Evolutionary conservation across 2,888 invertebrate genomes (phyloP), one percentile per base, ranked within the genome.

Genomic region (Deroplatys truncata): DNA sequence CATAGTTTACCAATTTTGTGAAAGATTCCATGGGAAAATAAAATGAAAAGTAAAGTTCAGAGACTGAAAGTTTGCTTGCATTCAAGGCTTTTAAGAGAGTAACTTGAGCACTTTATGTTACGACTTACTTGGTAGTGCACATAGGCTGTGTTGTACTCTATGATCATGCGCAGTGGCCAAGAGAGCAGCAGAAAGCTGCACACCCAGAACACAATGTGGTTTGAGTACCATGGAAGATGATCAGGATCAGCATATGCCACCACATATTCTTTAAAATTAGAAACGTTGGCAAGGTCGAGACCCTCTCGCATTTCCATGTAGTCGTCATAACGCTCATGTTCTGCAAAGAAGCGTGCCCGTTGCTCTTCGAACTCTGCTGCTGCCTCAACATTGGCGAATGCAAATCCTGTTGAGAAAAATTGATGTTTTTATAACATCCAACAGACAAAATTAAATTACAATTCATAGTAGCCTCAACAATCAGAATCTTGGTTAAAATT

Each of bases 251-350:
- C 93, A 91, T 94, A 94, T 9, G 94, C 94, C 20, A 94, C 94
- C 94, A 95, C 94, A 91, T 94, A 94, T 92, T 95, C 95, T 91
- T 94, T 94, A 92, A 95, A 95, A 9, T 94, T 94, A 91, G 94
- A 94, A 91, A 96, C 95, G 92, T 96, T 96, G 25, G 96, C 95
- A 29, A 97, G 94, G 92, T 97, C 97, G 91, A 97, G 94, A 0
- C 97, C 97, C 92, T 97, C 97, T 2, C 96, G 94, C 95, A 97
- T 97, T 93, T 98, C 97, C 96, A 97, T 96, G 93, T 97, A 97
- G 93, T 97, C 97, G 92, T 98, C 97, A 90, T 96, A 95, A 31
- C 96, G 94, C 93, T 97, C 97, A 93, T 97, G 96, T 91, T 97
- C 97, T 89, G 96, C 96, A 91, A 96, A 98, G 93, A 98, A 98